These are phyloP conservation scores for Drosophila hydei DNA, from an alignment of 1,140 invertebrate genomes.

Conservation along the genomic window DNA sequence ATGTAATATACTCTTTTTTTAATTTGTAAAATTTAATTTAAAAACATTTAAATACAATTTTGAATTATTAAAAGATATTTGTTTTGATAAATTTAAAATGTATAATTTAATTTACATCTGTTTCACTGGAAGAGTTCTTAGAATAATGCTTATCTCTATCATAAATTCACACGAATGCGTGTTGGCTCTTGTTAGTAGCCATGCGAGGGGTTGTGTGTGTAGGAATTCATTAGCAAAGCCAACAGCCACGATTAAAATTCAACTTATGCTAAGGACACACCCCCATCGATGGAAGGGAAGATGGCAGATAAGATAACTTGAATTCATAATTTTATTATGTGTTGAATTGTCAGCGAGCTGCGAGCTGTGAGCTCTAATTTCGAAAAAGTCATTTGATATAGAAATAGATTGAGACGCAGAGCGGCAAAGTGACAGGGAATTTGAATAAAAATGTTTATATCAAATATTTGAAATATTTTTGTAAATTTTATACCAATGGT, in stretches of 20 bases:
- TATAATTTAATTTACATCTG: constrained; percentile 1
- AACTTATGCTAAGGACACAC: background rate
- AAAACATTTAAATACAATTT: background rate
- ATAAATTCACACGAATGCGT: constrained; percentile 25
- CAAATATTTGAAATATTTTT: too few species aligned
- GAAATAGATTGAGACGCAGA: background rate
- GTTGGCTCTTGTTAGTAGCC: background rate
- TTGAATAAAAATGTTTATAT: too few species aligned
- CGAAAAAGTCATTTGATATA: background rate
- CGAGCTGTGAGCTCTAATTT: background rate
- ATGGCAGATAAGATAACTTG: background rate
- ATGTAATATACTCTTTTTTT: too few species aligned
- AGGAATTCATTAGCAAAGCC: background rate
- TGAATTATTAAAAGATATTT: background rate
- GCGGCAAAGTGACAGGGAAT: background rate
- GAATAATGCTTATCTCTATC: background rate
- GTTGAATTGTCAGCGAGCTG: constrained; percentile 4
- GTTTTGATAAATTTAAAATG: too few species aligned
- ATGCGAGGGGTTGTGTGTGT: background rate
- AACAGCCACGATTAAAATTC: constrained; percentile 15
- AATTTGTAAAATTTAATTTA: too few species aligned
- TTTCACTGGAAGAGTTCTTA: background rate
- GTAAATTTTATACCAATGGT: too few species aligned
- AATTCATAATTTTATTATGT: constrained; percentile 1
- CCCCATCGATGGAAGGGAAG: background rate